Percentiles rank a stretch among this genome's conserved stretches.
These are phyloP conservation scores for Drosophila falleni DNA, from an alignment of 2,888 invertebrate genomes.

Conservation along the genomic window DNA sequence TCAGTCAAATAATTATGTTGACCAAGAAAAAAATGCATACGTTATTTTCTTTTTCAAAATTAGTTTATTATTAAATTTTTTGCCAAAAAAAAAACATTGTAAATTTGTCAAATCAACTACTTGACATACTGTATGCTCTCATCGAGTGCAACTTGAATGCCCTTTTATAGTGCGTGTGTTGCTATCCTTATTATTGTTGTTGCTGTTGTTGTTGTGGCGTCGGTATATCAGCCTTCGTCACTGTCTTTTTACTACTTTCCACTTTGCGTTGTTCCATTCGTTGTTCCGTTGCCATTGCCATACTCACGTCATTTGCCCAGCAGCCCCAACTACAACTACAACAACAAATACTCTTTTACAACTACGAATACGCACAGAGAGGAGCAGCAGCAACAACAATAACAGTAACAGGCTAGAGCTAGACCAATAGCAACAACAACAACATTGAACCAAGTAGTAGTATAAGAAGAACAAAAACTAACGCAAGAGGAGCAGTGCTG, in stretches of 20 bases:
- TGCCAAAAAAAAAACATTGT: too few relatives aligned
- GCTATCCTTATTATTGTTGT: slow-evolving; percentile 32
- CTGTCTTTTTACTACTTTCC: slow-evolving; percentile 55
- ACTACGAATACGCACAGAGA: slow-evolving; percentile 66
- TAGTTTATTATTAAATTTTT: neutral
- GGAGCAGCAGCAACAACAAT: slow-evolving; percentile 31
- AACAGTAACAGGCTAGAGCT: slow-evolving; percentile 28
- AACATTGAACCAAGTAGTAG: slow-evolving; percentile 18
- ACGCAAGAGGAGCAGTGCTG: neutral
- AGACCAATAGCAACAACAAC: slow-evolving; percentile 34
- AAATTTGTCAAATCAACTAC: neutral
- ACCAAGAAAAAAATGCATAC: too few relatives aligned
- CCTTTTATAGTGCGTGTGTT: slow-evolving; percentile 51
- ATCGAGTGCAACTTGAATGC: slow-evolving; percentile 49
- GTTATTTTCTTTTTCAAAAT: too few relatives aligned
- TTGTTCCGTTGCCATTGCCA: slow-evolving; percentile 31
- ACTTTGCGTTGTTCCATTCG: slow-evolving; percentile 59
- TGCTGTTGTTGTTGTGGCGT: slow-evolving; percentile 35
- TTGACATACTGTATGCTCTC: slow-evolving; percentile 34
- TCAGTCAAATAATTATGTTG: too few relatives aligned
- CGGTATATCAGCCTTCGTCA: slow-evolving; percentile 54
- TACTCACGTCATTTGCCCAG: slow-evolving; percentile 74
- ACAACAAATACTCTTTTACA: slow-evolving; percentile 53
- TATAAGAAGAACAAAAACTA: slow-evolving; percentile 43
- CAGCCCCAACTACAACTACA: slow-evolving; percentile 36